Conservation (phyloP, 2,113 vertebrate genomes). For the Pygathrix nemaeus region DNA sequence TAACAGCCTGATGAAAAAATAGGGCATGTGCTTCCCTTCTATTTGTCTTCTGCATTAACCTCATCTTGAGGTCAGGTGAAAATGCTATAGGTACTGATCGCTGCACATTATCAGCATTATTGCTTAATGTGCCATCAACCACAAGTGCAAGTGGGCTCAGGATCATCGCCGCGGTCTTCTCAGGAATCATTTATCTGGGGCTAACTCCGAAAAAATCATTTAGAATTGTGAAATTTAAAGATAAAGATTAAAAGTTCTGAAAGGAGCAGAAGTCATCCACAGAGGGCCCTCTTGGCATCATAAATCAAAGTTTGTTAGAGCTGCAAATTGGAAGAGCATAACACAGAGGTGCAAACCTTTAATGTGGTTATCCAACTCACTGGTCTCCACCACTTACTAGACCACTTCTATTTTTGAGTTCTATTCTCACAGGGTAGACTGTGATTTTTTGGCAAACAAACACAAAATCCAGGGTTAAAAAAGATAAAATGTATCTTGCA, state of each 20-base stretch:
- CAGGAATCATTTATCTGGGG: slow-evolving; percentile 12
- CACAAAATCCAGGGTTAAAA: background rate
- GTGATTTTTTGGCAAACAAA: background rate
- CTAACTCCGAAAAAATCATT: slow-evolving; percentile 20
- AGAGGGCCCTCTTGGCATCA: background rate
- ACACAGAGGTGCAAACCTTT: background rate
- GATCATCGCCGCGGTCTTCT: rapidly evolving
- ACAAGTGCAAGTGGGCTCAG: slow-evolving; percentile 48
- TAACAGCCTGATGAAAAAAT: slow-evolving; percentile 63
- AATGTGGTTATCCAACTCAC: too few species aligned
- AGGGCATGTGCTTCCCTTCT: slow-evolving; percentile 40
- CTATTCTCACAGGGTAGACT: background rate
- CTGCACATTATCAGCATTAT: background rate
- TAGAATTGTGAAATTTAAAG: slow-evolving; percentile 37
- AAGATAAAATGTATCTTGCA: background rate
- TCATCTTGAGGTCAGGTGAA: slow-evolving; percentile 18
- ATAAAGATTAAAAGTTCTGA: slow-evolving; percentile 32
- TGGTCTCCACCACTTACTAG: background rate
- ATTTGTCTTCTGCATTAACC: slow-evolving; percentile 71
- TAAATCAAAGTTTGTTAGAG: background rate
- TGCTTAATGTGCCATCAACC: slow-evolving; percentile 56
- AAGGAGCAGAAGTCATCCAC: slow-evolving; percentile 11
- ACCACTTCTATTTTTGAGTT: background rate
- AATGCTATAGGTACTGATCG: slow-evolving; percentile 29
- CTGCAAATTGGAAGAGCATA: background rate